phyloP scores from a whole-genome alignment of 2,113 vertebrate genomes.

The Poeciliopsis turrubarensis region DNA sequence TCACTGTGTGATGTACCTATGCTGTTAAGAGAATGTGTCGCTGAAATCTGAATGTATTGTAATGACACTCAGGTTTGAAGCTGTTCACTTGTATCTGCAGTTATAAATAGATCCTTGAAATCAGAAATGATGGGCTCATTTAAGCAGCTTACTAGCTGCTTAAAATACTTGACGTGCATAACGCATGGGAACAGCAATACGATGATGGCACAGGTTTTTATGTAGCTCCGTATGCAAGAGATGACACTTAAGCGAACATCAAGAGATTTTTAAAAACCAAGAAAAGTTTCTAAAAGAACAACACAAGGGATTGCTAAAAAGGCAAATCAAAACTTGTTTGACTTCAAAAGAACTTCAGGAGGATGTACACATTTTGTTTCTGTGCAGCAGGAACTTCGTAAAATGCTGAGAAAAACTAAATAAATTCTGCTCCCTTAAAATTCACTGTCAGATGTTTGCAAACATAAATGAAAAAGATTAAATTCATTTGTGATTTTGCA shows the following conservation, averaged over 20 bases:
- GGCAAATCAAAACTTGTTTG: background rate
- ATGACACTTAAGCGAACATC: background rate
- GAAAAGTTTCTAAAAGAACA: background rate
- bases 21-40: too few species aligned
- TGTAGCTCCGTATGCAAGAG: background rate
- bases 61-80: too few species aligned
- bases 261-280: background rate
- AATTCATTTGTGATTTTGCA: background rate
- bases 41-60: too few species aligned
- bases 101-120: background rate
- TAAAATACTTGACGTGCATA: background rate
- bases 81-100: too few species aligned
- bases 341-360: background rate
- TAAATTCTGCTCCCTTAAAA: background rate
- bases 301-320: background rate
- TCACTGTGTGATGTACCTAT: too few species aligned
- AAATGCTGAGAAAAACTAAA: background rate
- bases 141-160: background rate
- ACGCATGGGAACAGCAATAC: background rate
- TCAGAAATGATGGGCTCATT: background rate
- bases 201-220: background rate
- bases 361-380: background rate
- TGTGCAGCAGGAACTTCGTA: background rate
- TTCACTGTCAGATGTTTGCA: background rate
- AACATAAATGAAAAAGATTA: background rate